Percentiles rank a stretch among this genome's conserved stretches.
Evolutionary conservation across 2,113 vertebrate genomes (phyloP).

Genomic region (Sarotherodon lohbergeri): DNA sequence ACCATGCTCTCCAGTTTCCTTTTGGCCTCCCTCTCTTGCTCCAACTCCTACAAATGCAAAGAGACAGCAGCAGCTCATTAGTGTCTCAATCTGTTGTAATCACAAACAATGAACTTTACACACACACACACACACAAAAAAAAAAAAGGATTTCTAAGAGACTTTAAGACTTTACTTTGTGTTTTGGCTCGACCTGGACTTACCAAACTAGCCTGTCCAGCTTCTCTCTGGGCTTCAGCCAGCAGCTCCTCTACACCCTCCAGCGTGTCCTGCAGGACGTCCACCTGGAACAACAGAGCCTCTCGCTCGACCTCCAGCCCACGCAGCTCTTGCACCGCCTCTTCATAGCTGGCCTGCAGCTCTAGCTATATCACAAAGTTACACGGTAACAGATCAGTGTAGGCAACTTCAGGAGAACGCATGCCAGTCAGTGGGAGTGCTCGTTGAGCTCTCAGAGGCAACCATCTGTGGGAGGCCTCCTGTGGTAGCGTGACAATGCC

Average conservation of each 20-base stretch:
- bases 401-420: conserved; percentile 10
- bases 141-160: not conserved
- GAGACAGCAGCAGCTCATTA: not conserved
- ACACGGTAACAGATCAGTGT: conserved; percentile 23
- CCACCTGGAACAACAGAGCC: conserved; percentile 74
- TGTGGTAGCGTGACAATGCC: not conserved
- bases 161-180: not conserved
- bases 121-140: not conserved
- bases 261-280: conserved; percentile 73
- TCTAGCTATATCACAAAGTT: conserved; percentile 56
- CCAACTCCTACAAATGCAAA: conserved; percentile 61
- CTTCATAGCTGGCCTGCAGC: conserved; percentile 70
- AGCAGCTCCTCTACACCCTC: conserved; percentile 75
- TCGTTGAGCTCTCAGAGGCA: not conserved
- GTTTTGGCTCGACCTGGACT: not conserved
- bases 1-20: conserved; percentile 63
- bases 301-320: conserved; percentile 72
- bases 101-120: not conserved
- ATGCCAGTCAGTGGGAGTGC: conserved; percentile 15
- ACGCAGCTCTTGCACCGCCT: conserved; percentile 68
- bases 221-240: conserved; percentile 70
- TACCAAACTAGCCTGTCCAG: conserved; percentile 55
- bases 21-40: conserved; percentile 54
- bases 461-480: conserved; percentile 15
- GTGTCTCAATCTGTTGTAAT: not conserved